These are phyloP conservation scores for Macroramphosus scolopax DNA, from an alignment of 2,797 vertebrate genomes.

Conservation along the genomic window DNA sequence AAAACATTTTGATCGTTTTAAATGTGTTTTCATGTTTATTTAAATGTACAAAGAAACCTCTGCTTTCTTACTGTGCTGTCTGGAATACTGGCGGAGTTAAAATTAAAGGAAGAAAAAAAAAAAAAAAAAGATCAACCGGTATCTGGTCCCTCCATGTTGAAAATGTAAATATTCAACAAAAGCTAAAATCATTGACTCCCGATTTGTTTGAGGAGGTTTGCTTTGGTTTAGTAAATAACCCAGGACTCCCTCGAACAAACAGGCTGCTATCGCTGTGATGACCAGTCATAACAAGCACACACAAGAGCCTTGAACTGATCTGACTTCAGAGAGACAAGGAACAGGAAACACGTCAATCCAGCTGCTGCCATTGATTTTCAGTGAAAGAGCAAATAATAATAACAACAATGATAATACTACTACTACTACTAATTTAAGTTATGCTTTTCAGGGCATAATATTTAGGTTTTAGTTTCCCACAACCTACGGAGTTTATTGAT, in stretches of 20 bases:
- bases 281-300: conserved; percentile 71
- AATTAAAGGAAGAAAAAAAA: too few species aligned
- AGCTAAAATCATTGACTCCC: conserved; percentile 18
- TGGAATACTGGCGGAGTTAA: too few species aligned
- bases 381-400: not conserved
- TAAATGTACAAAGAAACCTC: too few species aligned
- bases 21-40: too few species aligned
- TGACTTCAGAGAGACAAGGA: conserved; percentile 6
- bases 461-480: too few species aligned
- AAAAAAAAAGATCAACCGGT: conserved; percentile 21
- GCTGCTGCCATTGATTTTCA: not conserved
- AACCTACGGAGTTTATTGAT: too few species aligned
- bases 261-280: conserved; percentile 38
- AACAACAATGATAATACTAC: conserved; percentile 1
- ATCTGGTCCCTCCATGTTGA: conserved; percentile 19
- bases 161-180: conserved; percentile 34
- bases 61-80: too few species aligned
- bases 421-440: too few species aligned
- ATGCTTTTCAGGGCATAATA: too few species aligned
- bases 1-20: too few species aligned
- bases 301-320: conserved; percentile 43
- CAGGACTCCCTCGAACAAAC: conserved; percentile 41
- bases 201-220: conserved; percentile 26
- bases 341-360: not conserved
- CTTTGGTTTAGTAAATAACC: conserved; percentile 55